Evolutionary conservation across 2,113 vertebrate genomes (phyloP), one percentile per base, ranked within the genome.

Genomic region (Rhinoderma darwinii): DNA sequence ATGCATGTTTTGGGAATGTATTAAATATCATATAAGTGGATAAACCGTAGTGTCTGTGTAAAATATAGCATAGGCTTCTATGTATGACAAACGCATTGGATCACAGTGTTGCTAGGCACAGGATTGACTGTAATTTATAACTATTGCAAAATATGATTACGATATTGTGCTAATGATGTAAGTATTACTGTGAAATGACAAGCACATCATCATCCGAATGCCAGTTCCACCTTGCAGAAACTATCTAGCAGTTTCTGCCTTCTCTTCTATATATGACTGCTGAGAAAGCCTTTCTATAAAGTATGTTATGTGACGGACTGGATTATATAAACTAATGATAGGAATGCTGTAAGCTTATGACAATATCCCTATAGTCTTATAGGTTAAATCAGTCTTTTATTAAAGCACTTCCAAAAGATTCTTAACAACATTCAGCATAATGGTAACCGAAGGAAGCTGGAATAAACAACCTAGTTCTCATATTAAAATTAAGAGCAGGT

Each of bases 261-360:
- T 50, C 35, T 43, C 12, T 27, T n/a, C 43, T 7, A 27, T 39
- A 22, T 22, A 73, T 83, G n/a, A 51, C 37, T 20, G 25, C 4
- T 73, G 37, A 59, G 17, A n/a, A 27, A 70, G 22, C 18, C 74
- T 32, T 50, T 76, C 72, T 47, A 74, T 39, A n/a, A 63, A 44
- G 18, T 9, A 77, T 78, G 73, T 77, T n/a, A 76, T 25, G 59
- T 66, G 73, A 77, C 17, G 76, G 39, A 66, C 27, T 12, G 73
- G 17, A 44, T 85, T 77, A 85, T 56, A 66, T 32, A 37, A 32
- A 27, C n/a, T 37, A 25, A 61, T 76, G 35, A 47, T 18, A 17
- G 73, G 72, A 76, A 85, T 77, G 73, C 7, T 44, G 30, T 35
- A 84, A 84, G 50, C 20, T 41, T 37, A 72, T 72, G 68, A 41